Evolutionary conservation across 2,113 vertebrate genomes (phyloP).

Genomic region (Halichoeres trimaculatus): DNA sequence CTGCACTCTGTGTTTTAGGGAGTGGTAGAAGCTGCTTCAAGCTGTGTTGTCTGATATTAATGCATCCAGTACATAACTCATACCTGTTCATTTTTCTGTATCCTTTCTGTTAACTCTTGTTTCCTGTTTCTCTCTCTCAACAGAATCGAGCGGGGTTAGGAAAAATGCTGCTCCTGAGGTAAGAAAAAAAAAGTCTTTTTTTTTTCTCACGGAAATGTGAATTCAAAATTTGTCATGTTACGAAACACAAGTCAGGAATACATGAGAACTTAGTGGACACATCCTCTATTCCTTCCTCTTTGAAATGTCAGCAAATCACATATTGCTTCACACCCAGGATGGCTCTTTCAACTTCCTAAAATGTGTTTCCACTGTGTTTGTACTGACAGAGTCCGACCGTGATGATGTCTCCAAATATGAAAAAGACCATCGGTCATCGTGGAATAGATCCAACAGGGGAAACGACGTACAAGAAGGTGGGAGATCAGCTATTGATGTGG

Average conservation of each 20-base stretch:
- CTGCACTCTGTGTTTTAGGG: conserved; percentile 25
- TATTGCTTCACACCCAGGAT: conserved; percentile 14
- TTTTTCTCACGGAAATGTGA: conserved; percentile 2
- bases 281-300: conserved; percentile 54
- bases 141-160: conserved; percentile 68
- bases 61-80: not conserved
- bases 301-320: conserved; percentile 6
- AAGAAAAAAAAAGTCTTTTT: conserved; percentile 31
- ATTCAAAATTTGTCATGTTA: not conserved
- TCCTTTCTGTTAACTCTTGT: conserved; percentile 18
- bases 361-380: conserved; percentile 23
- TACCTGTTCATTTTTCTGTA: not conserved
- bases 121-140: conserved; percentile 2
- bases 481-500: not conserved
- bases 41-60: conserved; percentile 24
- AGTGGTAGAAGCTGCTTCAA: conserved; percentile 8
- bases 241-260: conserved; percentile 7
- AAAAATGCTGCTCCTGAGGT: conserved; percentile 77
- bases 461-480: conserved; percentile 96
- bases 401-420: conserved; percentile 79
- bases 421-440: conserved; percentile 92
- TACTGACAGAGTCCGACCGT: conserved; percentile 82
- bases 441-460: conserved; percentile 93
- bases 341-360: conserved; percentile 19
- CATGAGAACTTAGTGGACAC: conserved; percentile 37